Conservation (phyloP, 2,888 invertebrate species). For the Eledona agricola region DNA sequence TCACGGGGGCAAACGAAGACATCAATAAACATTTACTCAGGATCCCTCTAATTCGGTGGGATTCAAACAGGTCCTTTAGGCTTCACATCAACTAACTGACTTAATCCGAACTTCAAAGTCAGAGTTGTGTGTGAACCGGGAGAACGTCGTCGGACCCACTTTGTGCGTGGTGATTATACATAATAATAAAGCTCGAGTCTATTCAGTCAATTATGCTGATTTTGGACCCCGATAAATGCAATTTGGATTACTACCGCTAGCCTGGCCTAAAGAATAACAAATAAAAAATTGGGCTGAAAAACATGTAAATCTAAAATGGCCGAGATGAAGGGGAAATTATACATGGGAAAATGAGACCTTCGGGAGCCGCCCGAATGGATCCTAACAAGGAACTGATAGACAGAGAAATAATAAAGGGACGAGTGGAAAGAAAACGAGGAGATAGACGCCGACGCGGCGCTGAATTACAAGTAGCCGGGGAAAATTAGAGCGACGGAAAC, state of each 20-base stretch:
- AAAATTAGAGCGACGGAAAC: slow-evolving; percentile 54
- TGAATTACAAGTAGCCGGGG: slow-evolving; percentile 57
- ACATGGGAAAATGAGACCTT: slow-evolving; percentile 50
- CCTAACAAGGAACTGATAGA: slow-evolving; percentile 60
- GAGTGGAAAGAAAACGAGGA: slow-evolving; percentile 40
- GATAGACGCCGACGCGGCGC: slow-evolving; percentile 43
- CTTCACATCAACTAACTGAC: slow-evolving; percentile 20
- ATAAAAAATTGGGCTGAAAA: no score
- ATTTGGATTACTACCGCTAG: not conserved
- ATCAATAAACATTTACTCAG: slow-evolving; percentile 13
- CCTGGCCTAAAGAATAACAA: slow-evolving; percentile 12
- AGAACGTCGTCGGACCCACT: slow-evolving; percentile 10
- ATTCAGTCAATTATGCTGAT: slow-evolving; percentile 42
- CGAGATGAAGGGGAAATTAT: slow-evolving; percentile 53
- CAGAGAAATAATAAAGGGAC: slow-evolving; percentile 56
- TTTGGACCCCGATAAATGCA: slow-evolving; percentile 29
- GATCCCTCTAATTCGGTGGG: slow-evolving; percentile 1
- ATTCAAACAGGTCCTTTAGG: slow-evolving; percentile 11
- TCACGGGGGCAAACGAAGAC: no score
- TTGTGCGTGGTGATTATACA: slow-evolving; percentile 9
- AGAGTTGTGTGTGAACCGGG: slow-evolving; percentile 11
- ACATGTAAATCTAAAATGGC: slow-evolving; percentile 56
- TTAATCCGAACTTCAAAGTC: slow-evolving; percentile 24
- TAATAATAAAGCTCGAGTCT: slow-evolving; percentile 3
- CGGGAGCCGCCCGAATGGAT: slow-evolving; percentile 49